Percentiles rank a stretch among this genome's conserved stretches.
Evolutionary conservation across 2,888 invertebrate species (phyloP).

Genomic region (Hirtodrosophila cameraria): DNA sequence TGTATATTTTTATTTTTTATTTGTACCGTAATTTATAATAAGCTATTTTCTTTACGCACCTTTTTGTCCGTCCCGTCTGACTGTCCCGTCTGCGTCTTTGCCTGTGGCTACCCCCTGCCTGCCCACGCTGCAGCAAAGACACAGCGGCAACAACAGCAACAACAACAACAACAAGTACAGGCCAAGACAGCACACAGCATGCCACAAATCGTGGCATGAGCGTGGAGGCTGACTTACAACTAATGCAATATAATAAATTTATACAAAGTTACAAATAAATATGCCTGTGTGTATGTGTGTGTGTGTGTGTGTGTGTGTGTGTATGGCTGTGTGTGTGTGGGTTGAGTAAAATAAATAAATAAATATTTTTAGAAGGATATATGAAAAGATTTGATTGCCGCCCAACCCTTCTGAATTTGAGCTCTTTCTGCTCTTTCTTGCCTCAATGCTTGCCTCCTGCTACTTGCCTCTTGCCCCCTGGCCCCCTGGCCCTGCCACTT

Average conservation of each 20-base stretch:
- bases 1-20: constrained; percentile 55
- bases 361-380: constrained; percentile 78
- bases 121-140: constrained; percentile 57
- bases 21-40: constrained; percentile 74
- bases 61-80: constrained; percentile 31
- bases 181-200: constrained; percentile 46
- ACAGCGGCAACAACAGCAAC: constrained; percentile 12
- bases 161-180: constrained; percentile 8
- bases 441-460: constrained; percentile 1
- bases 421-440: constrained; percentile 2
- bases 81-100: not conserved
- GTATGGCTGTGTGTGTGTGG: constrained; percentile 36
- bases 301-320: constrained; percentile 15
- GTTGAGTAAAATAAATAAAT: constrained; percentile 76
- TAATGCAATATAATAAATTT: constrained; percentile 82
- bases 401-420: constrained; percentile 59
- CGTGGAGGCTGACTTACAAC: constrained; percentile 72
- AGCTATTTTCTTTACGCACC: constrained; percentile 72
- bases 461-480: not conserved
- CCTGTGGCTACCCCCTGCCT: constrained; percentile 43
- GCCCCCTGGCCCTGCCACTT: not conserved
- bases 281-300: constrained; percentile 29
- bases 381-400: constrained; percentile 54
- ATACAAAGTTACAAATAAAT: constrained; percentile 80
- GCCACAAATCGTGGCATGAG: constrained; percentile 48